Percentiles rank a stretch among this genome's conserved stretches.
Evolutionary conservation across 1,140 invertebrate species (phyloP).

Genomic region (Cataglyphis hispanica): DNA sequence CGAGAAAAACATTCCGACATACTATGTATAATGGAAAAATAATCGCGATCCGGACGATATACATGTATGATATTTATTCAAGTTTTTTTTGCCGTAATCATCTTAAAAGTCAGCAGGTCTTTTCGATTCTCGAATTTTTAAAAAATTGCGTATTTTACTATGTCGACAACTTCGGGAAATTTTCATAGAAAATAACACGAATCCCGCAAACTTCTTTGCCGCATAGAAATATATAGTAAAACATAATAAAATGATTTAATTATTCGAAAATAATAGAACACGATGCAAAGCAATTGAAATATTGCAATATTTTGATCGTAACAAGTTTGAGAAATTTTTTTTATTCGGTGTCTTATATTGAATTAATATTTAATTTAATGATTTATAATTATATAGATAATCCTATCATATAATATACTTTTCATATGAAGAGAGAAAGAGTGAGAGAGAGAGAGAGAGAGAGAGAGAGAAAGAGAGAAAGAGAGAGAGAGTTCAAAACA

Average conservation of each 20-base stretch:
- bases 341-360: neutral
- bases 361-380: slow-evolving; percentile 11
- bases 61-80: slow-evolving; percentile 21
- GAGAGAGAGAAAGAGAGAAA: too few species aligned
- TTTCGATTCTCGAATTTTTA: slow-evolving; percentile 7
- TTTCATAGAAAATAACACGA: slow-evolving; percentile 3
- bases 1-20: neutral
- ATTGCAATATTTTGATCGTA: neutral
- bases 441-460: too few species aligned
- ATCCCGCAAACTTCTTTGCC: neutral
- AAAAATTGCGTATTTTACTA: slow-evolving; percentile 11
- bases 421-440: slow-evolving; percentile 3
- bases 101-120: neutral
- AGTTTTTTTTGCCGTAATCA: neutral
- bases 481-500: neutral
- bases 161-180: slow-evolving; percentile 2
- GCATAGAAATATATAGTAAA: neutral
- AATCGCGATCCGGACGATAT: slow-evolving; percentile 15
- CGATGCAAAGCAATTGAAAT: neutral
- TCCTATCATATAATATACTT: neutral
- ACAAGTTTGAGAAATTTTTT: neutral
- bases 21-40: slow-evolving; percentile 21
- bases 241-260: slow-evolving; percentile 6
- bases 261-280: slow-evolving; percentile 7
- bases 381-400: neutral